Base-by-base conservation (phyloP, 2,797 vertebrate species). In the Hoplostethus atlanticus region DNA sequence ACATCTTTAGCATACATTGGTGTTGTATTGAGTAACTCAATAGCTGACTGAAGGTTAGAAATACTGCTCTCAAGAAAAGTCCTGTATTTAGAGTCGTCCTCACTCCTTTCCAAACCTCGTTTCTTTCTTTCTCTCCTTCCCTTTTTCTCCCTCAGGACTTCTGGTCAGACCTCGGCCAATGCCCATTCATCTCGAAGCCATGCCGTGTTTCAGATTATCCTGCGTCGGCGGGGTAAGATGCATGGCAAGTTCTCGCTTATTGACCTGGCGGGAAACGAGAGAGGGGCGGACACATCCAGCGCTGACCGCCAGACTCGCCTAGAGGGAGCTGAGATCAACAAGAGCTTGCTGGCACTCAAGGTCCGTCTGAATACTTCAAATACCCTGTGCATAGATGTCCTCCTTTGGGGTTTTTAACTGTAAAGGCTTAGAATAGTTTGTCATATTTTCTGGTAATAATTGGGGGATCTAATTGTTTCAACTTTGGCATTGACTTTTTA, bases 171-270 rank as follows among this genome's bases (percentile, higher is more conserved):
- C 54, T 99, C 98, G 4, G 98, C 98, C 61, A 99, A 99, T 77
- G 98, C 97, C 67, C 97, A 99, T 91, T 99, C 98, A 21, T 99
- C 98, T 78, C 96, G 97, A 71, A 99, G 97, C 91, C 98, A 99
- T 73, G 98, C 98, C 3, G 97, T 99, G 3, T 99, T 99, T 91
- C 98, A 99, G 93, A 98, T 99, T 89, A 99, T 99, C 63, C 94
- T 99, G 71, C 95, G 97, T 64, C 93, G 96, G 71, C 96, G 96
- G 84, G 97, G 97, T 61, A 99, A 99, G 85, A 95, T 99, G 92
- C 97, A 99, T 70, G 98, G 98, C 58, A 99, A 99, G 92, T 99
- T 99, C 90, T 99, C 98, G 62, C 95, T 99, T 54, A 99, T 99
- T 7, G 98, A 99, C 89, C 93, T 99, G 92, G 98, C 98, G 61